Evolutionary conservation across 2,797 vertebrate species (phyloP).

Genomic region (Lepus townsendii): DNA sequence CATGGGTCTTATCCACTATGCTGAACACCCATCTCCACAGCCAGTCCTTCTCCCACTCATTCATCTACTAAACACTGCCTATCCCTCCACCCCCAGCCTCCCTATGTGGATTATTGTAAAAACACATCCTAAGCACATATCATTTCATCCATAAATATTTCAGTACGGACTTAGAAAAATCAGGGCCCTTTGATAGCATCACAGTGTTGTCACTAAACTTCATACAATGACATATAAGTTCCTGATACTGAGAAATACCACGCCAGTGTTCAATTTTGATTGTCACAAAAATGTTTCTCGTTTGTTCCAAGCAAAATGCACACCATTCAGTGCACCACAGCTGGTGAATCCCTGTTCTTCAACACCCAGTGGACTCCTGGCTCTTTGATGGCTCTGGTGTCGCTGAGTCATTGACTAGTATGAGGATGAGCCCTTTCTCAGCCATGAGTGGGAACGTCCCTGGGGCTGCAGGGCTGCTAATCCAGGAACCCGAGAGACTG

Average conservation of each 20-base stretch:
- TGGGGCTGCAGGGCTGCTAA: neutral
- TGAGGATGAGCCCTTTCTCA: neutral
- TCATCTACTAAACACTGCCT: neutral
- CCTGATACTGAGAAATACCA: neutral
- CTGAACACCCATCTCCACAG: neutral
- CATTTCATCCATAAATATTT: constrained; percentile 28
- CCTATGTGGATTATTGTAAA: constrained; percentile 22
- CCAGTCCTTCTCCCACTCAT: neutral
- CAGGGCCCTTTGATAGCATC: neutral
- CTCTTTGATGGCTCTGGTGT: constrained; percentile 1
- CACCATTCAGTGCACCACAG: neutral
- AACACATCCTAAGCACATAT: neutral
- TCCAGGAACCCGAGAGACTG: neutral
- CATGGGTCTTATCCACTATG: no score
- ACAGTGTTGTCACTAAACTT: neutral
- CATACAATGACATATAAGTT: constrained; percentile 15
- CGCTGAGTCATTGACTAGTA: neutral
- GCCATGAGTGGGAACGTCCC: neutral
- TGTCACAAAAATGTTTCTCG: neutral
- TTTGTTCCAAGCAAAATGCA: neutral
- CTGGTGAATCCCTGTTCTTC: neutral
- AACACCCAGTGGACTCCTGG: neutral
- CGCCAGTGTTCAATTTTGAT: neutral
- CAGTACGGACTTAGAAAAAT: neutral
- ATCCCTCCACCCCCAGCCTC: neutral